Evolutionary conservation across 2,113 vertebrate genomes (phyloP).

Genomic region (Bettongia penicillata): DNA sequence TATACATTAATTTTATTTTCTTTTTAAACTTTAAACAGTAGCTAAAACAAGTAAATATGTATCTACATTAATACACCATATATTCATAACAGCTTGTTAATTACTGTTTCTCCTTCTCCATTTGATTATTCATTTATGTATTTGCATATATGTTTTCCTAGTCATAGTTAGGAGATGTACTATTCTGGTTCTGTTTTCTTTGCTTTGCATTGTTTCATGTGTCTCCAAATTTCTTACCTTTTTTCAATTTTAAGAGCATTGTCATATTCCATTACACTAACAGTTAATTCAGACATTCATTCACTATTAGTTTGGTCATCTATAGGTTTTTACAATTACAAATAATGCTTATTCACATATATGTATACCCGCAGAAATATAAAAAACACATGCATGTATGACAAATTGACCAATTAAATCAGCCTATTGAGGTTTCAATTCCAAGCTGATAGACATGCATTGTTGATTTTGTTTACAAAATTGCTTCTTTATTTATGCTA

Average conservation of each 20-base stretch:
- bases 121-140: neutral
- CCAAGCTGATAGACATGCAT: neutral
- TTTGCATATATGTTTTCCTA: neutral
- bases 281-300: neutral
- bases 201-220: neutral
- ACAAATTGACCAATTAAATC: neutral
- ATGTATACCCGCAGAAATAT: neutral
- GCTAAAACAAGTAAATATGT: neutral
- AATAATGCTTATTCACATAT: neutral
- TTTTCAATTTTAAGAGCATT: neutral
- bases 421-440: neutral
- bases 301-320: neutral
- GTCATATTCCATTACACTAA: neutral
- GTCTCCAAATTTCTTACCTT: neutral
- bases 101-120: neutral
- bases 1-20: neutral
- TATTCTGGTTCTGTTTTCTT: neutral
- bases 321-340: neutral
- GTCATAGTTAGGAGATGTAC: neutral
- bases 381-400: neutral
- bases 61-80: neutral
- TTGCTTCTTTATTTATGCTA: neutral
- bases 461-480: neutral
- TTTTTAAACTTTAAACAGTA: neutral
- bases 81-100: neutral